Evolutionary conservation across 1,140 invertebrate genomes (phyloP).

Genomic region (Tenebrio molitor): DNA sequence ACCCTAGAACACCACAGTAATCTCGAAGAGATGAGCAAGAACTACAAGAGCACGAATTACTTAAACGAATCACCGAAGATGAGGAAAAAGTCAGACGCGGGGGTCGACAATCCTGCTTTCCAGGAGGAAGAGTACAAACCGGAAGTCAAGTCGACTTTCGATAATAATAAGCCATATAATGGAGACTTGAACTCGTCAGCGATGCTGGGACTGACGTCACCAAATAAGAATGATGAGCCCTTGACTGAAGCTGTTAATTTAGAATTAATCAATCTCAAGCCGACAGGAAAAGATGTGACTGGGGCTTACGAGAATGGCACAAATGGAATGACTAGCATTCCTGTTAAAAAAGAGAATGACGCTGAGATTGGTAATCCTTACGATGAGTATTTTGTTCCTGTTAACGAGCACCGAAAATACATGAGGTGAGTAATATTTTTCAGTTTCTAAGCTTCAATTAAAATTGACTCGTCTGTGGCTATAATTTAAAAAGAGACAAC

Average conservation of each 20-base stretch:
- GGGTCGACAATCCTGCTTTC: conserved; percentile 60
- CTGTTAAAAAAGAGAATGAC: conserved; percentile 78
- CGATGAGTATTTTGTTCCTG: conserved; percentile 87
- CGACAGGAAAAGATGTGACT: conserved; percentile 68
- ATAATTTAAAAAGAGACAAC: too few species aligned
- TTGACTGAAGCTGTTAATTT: conserved; percentile 81
- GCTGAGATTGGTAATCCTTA: conserved; percentile 81
- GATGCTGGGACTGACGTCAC: conserved; percentile 51
- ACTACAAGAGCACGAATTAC: conserved; percentile 61
- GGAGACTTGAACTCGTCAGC: conserved; percentile 59
- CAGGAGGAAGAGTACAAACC: conserved; percentile 53
- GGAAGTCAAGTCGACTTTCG: conserved; percentile 56
- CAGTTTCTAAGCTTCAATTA: too few species aligned
- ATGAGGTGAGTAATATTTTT: conserved; percentile 76
- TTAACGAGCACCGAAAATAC: conserved; percentile 86
- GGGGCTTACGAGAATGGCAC: conserved; percentile 63
- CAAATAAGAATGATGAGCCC: conserved; percentile 56
- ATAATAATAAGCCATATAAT: conserved; percentile 62
- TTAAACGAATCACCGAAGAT: conserved; percentile 55
- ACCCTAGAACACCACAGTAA: conserved; percentile 60
- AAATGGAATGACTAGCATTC: conserved; percentile 64
- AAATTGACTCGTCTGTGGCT: too few species aligned
- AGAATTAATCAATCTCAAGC: conserved; percentile 83
- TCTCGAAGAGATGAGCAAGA: conserved; percentile 61
- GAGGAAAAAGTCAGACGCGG: conserved; percentile 50